These are phyloP conservation scores for Halyomorpha halys DNA, from an alignment of 1,140 invertebrate genomes.

Conservation along the genomic window DNA sequence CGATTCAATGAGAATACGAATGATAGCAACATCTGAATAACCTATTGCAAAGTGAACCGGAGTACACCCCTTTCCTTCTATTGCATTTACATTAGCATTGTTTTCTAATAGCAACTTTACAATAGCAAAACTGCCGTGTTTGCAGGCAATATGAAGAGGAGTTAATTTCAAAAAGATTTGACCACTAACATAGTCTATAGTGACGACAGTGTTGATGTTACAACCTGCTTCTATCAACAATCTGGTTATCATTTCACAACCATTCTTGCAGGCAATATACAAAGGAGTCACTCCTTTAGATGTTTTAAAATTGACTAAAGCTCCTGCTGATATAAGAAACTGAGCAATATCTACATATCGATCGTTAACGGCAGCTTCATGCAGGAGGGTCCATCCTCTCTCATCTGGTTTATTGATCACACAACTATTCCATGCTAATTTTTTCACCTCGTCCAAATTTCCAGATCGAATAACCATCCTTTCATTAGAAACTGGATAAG, in stretches of 20 bases:
- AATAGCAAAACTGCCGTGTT: neutral
- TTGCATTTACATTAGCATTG: constrained; percentile 9
- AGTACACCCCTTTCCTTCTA: neutral
- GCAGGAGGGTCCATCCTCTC: constrained; percentile 19
- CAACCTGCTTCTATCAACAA: neutral
- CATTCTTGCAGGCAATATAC: neutral
- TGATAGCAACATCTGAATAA: neutral
- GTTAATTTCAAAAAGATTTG: constrained; percentile 5
- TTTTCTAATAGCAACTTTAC: constrained; percentile 12
- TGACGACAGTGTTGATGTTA: neutral
- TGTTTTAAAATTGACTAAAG: constrained; percentile 11
- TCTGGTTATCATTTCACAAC: constrained; percentile 4
- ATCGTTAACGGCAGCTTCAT: constrained; percentile 19
- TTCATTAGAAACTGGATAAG: too few relatives aligned
- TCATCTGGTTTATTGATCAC: neutral
- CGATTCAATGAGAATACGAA: neutral
- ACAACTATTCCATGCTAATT: too few relatives aligned
- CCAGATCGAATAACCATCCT: too few relatives aligned
- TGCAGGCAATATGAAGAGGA: constrained; percentile 13
- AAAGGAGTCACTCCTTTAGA: constrained; percentile 14
- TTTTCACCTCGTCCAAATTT: too few relatives aligned
- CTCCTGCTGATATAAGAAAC: constrained; percentile 5
- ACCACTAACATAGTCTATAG: neutral
- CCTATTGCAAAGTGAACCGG: constrained; percentile 14
- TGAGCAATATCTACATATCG: neutral